Evolutionary conservation across 2,888 invertebrate genomes (phyloP).

Genomic region (Tachina fera): DNA sequence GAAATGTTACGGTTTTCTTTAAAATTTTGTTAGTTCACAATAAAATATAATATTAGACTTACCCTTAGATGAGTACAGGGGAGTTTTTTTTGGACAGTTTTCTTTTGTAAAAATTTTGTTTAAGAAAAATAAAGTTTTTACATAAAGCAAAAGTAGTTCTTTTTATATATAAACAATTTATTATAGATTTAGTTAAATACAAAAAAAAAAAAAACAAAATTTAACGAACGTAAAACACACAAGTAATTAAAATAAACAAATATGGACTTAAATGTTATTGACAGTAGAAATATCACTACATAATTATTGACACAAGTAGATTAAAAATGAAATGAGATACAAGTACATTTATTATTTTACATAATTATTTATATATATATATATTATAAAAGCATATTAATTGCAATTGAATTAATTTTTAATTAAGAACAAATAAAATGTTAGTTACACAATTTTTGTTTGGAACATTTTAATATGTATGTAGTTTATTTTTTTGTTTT

Average conservation of each 20-base stretch:
- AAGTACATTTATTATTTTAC: slow-evolving; percentile 1
- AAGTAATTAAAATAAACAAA: slow-evolving; percentile 46
- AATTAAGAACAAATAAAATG: slow-evolving; percentile 29
- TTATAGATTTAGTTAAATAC: slow-evolving; percentile 64
- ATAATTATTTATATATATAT: background rate
- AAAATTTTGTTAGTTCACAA: slow-evolving; percentile 25
- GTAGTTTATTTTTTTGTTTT: background rate
- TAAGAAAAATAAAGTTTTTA: slow-evolving; percentile 46
- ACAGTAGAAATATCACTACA: slow-evolving; percentile 70
- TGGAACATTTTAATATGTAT: background rate
- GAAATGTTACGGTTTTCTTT: slow-evolving; percentile 27
- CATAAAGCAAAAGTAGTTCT: slow-evolving; percentile 51
- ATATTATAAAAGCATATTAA: slow-evolving; percentile 26
- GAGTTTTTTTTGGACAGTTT: slow-evolving; percentile 30
- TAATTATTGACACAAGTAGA: slow-evolving; percentile 37
- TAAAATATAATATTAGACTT: slow-evolving; percentile 52
- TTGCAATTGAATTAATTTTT: slow-evolving; percentile 9
- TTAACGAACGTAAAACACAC: slow-evolving; percentile 34
- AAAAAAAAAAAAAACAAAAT: slow-evolving; percentile 43
- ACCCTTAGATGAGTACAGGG: slow-evolving; percentile 63
- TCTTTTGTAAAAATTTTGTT: slow-evolving; percentile 23
- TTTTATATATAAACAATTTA: slow-evolving; percentile 67
- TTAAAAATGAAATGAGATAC: slow-evolving; percentile 31
- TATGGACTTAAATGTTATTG: slow-evolving; percentile 68
- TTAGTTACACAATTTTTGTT: slow-evolving; percentile 47